A percentile compares a stretch with the other conserved stretches of the same genome.
These are phyloP conservation scores for Apocrypta bakeri DNA, from an alignment of 1,140 invertebrate genomes.

Conservation along the genomic window DNA sequence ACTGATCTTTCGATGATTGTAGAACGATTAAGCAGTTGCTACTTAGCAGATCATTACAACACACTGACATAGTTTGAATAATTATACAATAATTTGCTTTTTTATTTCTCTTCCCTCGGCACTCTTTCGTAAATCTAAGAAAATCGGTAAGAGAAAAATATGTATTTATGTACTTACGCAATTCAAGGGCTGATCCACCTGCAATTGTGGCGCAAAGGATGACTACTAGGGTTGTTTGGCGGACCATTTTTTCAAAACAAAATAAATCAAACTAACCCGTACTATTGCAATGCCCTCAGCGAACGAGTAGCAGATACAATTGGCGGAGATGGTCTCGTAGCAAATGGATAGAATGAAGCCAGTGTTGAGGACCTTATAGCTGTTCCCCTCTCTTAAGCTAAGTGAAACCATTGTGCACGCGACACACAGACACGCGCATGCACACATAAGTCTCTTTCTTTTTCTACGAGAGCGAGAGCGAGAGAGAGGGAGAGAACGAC, in stretches of 20 bases:
- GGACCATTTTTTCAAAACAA: not conserved
- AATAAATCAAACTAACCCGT: too few relatives aligned
- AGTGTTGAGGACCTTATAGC: constrained; percentile 60
- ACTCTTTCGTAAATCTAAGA: too few relatives aligned
- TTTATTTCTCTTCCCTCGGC: too few relatives aligned
- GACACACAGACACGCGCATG: not conserved
- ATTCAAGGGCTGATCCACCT: constrained; percentile 47
- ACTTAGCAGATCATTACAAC: not conserved
- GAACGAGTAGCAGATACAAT: constrained; percentile 47
- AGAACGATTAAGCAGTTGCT: not conserved
- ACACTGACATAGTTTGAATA: not conserved
- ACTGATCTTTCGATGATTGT: not conserved
- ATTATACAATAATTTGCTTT: too few relatives aligned
- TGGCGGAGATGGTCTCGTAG: constrained; percentile 56
- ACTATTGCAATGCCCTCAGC: too few relatives aligned
- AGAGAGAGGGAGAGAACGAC: too few relatives aligned
- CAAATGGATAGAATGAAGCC: constrained; percentile 58
- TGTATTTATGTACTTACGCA: constrained; percentile 61
- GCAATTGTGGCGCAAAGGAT: not conserved
- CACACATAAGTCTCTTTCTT: not conserved
- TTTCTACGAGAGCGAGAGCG: too few relatives aligned
- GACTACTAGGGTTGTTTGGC: not conserved
- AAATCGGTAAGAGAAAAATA: not conserved
- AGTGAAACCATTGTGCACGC: constrained; percentile 49
- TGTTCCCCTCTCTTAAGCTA: constrained; percentile 54